A percentile compares a stretch with the other conserved stretches of the same genome.
Evolutionary conservation across 1,140 invertebrate species (phyloP).

Genomic region (Caenorhabditis latens): DNA sequence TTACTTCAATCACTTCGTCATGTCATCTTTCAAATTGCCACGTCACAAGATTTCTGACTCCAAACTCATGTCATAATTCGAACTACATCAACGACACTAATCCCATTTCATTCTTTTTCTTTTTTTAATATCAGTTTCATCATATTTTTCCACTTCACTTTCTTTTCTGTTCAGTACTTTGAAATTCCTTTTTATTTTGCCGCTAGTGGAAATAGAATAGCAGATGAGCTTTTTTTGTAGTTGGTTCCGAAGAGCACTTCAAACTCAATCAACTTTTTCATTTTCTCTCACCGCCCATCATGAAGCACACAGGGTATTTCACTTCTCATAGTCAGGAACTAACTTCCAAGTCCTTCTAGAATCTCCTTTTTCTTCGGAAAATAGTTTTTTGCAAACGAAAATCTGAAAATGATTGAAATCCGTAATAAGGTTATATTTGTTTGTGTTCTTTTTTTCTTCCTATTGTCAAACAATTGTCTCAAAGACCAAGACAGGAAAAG

Average conservation of each 20-base stretch:
- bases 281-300: constrained; percentile 16
- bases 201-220: constrained; percentile 10
- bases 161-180: neutral
- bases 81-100: constrained; percentile 21
- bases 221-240: constrained; percentile 43
- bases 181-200: neutral
- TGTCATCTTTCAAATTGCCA: no score
- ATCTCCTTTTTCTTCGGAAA: no score
- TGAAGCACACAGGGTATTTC: neutral
- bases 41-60: neutral
- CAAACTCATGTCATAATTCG: neutral
- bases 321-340: neutral
- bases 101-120: neutral
- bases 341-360: neutral
- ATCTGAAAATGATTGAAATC: neutral
- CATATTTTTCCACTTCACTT: neutral
- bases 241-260: constrained; percentile 45
- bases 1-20: no score
- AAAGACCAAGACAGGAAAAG: constrained; percentile 36
- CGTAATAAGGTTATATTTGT: neutral
- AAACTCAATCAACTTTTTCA: constrained; percentile 50
- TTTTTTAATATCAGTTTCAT: constrained; percentile 43
- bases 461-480: neutral
- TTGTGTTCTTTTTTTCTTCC: neutral
- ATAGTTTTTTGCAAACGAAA: no score